A percentile compares a stretch with the other conserved stretches of the same genome.
Evolutionary conservation across 1,140 invertebrate genomes (phyloP).

Genomic region (Bactericera cockerelli): DNA sequence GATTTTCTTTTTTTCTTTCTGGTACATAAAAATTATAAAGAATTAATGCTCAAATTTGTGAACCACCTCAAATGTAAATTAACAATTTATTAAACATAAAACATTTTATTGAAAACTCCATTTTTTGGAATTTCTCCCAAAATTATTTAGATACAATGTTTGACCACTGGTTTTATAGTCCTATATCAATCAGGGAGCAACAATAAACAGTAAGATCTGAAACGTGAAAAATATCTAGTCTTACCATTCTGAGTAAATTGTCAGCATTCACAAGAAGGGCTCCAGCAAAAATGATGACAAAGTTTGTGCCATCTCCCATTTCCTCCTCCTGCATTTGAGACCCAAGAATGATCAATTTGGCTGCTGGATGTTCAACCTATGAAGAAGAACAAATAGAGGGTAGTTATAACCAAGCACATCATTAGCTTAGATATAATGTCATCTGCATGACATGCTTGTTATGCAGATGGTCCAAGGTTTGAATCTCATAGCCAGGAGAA

Average conservation of each 20-base stretch:
- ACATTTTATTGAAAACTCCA: no score
- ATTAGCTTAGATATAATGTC: neutral
- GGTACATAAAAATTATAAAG: no score
- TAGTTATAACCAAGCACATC: neutral
- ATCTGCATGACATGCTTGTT: neutral
- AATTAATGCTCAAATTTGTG: no score
- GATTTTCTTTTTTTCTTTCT: no score
- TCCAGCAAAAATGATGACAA: conserved; percentile 89
- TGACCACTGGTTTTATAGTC: no score
- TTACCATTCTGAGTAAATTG: conserved; percentile 69
- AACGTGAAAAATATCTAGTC: no score
- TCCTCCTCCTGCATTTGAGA: conserved; percentile 98
- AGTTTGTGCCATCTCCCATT: conserved; percentile 98
- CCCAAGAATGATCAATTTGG: conserved; percentile 89
- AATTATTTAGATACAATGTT: no score
- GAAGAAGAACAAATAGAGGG: conserved; percentile 13
- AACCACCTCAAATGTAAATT: no score
- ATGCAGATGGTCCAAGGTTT: neutral
- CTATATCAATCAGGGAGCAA: no score
- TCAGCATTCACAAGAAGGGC: conserved; percentile 83
- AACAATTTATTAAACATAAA: no score
- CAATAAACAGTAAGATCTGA: no score
- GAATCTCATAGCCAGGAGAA: neutral
- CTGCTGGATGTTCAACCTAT: conserved; percentile 89
- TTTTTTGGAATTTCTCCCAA: no score